These are phyloP conservation scores for Falco naumanni DNA, from an alignment of 2,797 vertebrate species.

Conservation along the genomic window DNA sequence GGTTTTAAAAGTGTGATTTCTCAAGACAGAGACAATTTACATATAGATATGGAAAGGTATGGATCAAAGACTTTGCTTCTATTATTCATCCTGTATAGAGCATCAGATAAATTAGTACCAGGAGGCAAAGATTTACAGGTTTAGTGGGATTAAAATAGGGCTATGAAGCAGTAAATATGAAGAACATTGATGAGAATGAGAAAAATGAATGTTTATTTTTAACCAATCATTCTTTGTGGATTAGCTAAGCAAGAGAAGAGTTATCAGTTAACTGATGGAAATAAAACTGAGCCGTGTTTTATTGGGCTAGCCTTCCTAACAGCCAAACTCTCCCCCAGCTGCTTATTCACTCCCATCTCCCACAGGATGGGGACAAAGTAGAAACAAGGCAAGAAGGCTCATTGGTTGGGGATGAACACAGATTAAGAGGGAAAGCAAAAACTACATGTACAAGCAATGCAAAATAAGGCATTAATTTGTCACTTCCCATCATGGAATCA, in stretches of 20 bases:
- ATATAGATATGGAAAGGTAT: not conserved
- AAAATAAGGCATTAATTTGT: not conserved
- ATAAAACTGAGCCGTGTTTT: not conserved
- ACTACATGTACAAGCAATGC: not conserved
- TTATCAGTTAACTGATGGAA: not conserved
- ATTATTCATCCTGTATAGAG: not conserved
- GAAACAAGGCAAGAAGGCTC: not conserved
- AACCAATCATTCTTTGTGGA: not conserved
- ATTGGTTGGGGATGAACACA: not conserved
- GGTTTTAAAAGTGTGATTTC: not conserved
- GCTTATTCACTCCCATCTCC: fast-evolving
- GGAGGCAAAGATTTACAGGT: not conserved
- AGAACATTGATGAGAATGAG: not conserved
- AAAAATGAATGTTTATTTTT: not conserved
- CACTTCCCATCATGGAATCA: not conserved
- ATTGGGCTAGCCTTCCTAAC: not conserved
- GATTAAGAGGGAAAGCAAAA: not conserved
- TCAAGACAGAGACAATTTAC: not conserved
- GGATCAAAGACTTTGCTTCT: not conserved
- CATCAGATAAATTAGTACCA: not conserved
- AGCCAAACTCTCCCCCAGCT: not conserved
- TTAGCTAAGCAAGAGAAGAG: not conserved
- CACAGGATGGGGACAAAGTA: not conserved
- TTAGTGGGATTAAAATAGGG: not conserved
- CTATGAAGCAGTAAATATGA: not conserved